Conservation (phyloP, 2,888 invertebrate species). For the Diaprepes abbreviatus region DNA sequence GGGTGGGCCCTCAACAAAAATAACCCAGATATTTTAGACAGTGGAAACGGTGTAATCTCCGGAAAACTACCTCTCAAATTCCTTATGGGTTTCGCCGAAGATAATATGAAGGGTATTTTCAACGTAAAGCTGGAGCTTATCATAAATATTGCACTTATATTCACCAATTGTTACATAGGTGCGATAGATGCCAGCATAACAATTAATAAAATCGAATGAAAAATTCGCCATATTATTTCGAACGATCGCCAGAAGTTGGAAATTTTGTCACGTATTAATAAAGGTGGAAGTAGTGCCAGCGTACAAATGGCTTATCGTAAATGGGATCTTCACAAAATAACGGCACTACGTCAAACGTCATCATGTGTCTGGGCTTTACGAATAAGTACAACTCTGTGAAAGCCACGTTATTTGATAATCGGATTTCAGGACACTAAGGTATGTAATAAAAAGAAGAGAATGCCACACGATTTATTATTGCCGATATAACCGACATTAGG, state of each 20-base stretch:
- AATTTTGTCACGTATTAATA: background rate
- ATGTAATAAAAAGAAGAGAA: background rate
- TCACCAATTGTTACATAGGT: constrained; percentile 10
- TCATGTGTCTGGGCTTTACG: constrained; percentile 2
- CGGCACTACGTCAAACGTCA: background rate
- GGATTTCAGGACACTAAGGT: background rate
- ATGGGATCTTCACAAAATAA: constrained; percentile 7
- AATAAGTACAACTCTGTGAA: background rate
- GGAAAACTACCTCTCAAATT: constrained; percentile 31
- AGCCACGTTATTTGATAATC: background rate
- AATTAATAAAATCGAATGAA: background rate
- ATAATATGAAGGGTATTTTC: constrained; percentile 16
- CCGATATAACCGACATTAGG: background rate
- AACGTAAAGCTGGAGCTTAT: constrained; percentile 27
- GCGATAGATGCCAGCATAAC: background rate
- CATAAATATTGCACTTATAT: constrained; percentile 13
- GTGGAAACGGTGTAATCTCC: constrained; percentile 1
- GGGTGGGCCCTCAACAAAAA: constrained; percentile 19
- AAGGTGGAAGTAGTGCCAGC: background rate
- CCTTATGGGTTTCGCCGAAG: constrained; percentile 35
- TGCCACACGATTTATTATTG: background rate
- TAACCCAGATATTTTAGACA: constrained; percentile 12
- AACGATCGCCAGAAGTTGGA: background rate
- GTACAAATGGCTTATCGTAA: constrained; percentile 14
- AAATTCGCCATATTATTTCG: background rate